Conservation (phyloP, 2,888 invertebrate genomes). For the Bursaphelenchus okinawaensis region DNA sequence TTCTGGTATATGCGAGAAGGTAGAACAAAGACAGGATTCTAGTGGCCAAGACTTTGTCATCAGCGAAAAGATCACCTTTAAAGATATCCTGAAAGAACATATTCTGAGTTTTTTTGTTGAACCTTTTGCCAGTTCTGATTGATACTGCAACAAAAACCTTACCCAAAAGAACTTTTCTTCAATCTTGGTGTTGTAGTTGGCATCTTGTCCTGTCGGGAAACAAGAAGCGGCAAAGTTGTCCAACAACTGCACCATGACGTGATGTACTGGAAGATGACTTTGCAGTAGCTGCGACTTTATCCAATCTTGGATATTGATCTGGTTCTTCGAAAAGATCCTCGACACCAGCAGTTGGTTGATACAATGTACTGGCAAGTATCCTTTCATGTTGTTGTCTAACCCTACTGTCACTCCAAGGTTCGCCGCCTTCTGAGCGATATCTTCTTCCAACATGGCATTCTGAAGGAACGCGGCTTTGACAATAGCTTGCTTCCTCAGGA, state of each 20-base stretch:
- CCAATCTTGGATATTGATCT: slow-evolving; percentile 31
- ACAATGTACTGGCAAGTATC: slow-evolving; percentile 36
- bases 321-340: slow-evolving; percentile 26
- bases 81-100: slow-evolving; percentile 28
- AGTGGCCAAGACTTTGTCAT: slow-evolving; percentile 19
- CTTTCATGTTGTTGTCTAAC: slow-evolving; percentile 5
- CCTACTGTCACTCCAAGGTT: slow-evolving; percentile 15
- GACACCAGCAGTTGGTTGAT: slow-evolving; percentile 29
- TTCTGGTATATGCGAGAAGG: slow-evolving; percentile 23
- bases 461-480: not conserved
- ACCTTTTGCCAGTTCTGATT: not conserved
- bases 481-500: not conserved
- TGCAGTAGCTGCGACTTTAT: slow-evolving; percentile 29
- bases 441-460: slow-evolving; percentile 5
- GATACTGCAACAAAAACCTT: not conserved
- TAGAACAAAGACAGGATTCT: slow-evolving; percentile 27
- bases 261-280: slow-evolving; percentile 32
- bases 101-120: not conserved
- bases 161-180: slow-evolving; percentile 30
- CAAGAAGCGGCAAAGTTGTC: slow-evolving; percentile 30
- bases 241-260: slow-evolving; percentile 26
- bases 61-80: slow-evolving; percentile 29
- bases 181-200: slow-evolving; percentile 24
- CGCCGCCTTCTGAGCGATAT: slow-evolving; percentile 24
- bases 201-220: slow-evolving; percentile 20